These are phyloP conservation scores for Chironex yamaguchii DNA, from an alignment of 30 jellyfish, hydroid and myxozoan species.

Conservation along the genomic window DNA sequence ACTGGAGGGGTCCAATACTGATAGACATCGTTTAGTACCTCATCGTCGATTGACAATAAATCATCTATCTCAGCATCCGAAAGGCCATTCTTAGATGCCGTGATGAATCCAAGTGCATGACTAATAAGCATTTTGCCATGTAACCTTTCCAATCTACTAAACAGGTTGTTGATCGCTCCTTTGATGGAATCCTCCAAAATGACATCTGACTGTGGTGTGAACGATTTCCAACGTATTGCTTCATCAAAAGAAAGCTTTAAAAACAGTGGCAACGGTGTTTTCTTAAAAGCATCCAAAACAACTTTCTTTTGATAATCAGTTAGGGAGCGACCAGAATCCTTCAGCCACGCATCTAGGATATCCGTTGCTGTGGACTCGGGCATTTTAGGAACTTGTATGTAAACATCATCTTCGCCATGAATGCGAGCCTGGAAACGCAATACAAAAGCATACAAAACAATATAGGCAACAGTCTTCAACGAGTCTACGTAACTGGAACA, in stretches of 20 bases:
- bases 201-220: conserved; percentile 37
- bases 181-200: conserved; percentile 61
- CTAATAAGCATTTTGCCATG: conserved; percentile 82
- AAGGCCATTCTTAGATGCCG: conserved; percentile 85
- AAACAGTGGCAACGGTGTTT: conserved; percentile 80
- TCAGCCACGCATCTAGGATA: conserved; percentile 85
- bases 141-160: conserved; percentile 76
- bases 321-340: conserved; percentile 50
- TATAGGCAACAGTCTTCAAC: too few species aligned
- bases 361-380: conserved; percentile 72
- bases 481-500: too few species aligned
- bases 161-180: conserved; percentile 75
- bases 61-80: conserved; percentile 91
- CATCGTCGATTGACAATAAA: conserved; percentile 85
- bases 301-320: conserved; percentile 58
- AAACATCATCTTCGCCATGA: conserved; percentile 35
- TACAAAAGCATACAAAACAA: too few species aligned
- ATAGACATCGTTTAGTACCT: conserved; percentile 86
- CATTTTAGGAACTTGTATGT: conserved; percentile 79
- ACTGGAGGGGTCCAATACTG: conserved; percentile 98
- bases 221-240: conserved; percentile 87
- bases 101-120: conserved; percentile 81
- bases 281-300: conserved; percentile 59
- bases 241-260: conserved; percentile 82
- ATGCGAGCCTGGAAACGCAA: conserved; percentile 47